A percentile compares a stretch with the other conserved stretches of the same genome.
Evolutionary conservation across 2,797 vertebrate species (phyloP).

Genomic region (Chelonia mydas): DNA sequence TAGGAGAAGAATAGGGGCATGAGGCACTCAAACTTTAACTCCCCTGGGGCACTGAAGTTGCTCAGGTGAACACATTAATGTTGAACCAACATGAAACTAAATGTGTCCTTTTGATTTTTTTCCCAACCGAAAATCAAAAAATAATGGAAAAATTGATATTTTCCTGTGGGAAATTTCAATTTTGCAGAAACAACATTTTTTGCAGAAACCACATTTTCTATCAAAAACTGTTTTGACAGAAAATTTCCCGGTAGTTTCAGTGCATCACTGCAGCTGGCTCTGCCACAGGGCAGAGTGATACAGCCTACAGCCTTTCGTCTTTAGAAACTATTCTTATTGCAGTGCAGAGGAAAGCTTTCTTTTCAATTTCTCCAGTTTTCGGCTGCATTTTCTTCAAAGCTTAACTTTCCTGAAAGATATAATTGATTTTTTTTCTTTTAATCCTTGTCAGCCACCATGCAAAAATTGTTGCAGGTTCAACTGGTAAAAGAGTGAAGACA

Average conservation of each 20-base stretch:
- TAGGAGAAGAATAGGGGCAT: accelerated
- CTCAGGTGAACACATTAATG: too few species aligned
- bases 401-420: constrained; percentile 28
- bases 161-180: background rate
- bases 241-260: constrained; percentile 48
- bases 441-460: constrained; percentile 15
- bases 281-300: constrained; percentile 47
- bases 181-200: too few species aligned
- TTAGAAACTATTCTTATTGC: constrained; percentile 36
- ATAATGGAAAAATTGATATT: background rate
- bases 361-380: constrained; percentile 35
- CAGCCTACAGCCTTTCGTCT: constrained; percentile 58
- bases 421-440: constrained; percentile 32
- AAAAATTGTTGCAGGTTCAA: constrained; percentile 26
- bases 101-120: too few species aligned
- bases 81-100: too few species aligned
- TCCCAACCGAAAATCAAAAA: too few species aligned
- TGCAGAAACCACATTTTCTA: constrained; percentile 23
- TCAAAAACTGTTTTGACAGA: constrained; percentile 64
- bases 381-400: constrained; percentile 33
- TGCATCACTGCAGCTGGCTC: constrained; percentile 21
- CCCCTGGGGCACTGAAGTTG: accelerated
- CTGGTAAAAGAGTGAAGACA: background rate
- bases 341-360: constrained; percentile 45
- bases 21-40: background rate